Evolutionary conservation across 2,113 vertebrate species (phyloP), one percentile per base, ranked within the genome.

Genomic region (Heliornis fulica): DNA sequence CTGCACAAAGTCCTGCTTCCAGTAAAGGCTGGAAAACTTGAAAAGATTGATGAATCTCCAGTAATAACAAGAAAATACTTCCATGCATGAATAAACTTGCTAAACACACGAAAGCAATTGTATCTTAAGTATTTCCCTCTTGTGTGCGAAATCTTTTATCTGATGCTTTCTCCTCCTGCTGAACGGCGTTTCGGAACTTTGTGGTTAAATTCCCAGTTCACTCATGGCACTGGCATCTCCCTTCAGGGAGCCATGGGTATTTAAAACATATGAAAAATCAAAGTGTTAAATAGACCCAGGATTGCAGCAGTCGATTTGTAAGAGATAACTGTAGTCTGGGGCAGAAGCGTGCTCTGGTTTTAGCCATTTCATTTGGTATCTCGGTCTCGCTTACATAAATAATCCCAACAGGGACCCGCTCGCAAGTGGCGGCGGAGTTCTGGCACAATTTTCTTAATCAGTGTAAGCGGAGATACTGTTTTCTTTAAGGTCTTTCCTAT

Each of bases 11-110:
- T 15, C 11, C 21, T 56, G 28, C 48, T 90, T 86, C 79, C 43
- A 92, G 56, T 19, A 51, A 64, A 54, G 43, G 28, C 1, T 71
- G 75, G 72, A 81, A 83, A 90, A 3, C 20, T 60, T 43, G 60
- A 61, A 54, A 78, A 38, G 68, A 66, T 22, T 78, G 68, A 74
- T 15, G 31, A 9, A 50, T 90, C 68, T 81, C 86, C 95, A 63
- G 32, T 59, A 93, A 83, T 65, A 96, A 85, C 41, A 86, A 92
- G 34, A 85, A 88, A 74, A 51, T 4, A 11, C 41, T 90, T 88
- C 46, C 16, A 45, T 19, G 40, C 60, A 29, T 71, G 82, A 93
- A 81, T 96, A 85, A 81, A 79, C 56, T 86, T 1, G 7, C 82
- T 75, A 72, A 74, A 48, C 56, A 91, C 1, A 2, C 7, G 1